Percentiles rank a stretch among this genome's conserved stretches.
Conservation (phyloP, 2,888 invertebrate species). For the Notocelia uddmanniana region DNA sequence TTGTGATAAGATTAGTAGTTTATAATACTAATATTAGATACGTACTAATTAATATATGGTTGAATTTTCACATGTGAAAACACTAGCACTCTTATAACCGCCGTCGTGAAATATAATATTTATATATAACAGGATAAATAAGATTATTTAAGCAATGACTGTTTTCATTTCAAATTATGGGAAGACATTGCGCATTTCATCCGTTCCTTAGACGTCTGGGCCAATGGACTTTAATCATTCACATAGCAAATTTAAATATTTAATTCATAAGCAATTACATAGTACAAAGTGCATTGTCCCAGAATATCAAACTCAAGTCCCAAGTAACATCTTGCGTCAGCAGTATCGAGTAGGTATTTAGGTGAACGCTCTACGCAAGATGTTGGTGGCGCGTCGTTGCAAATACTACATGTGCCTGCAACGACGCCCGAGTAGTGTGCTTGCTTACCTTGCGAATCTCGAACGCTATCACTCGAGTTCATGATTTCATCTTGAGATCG, state of each 20-base stretch:
- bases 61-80: slow-evolving; percentile 86
- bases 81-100: slow-evolving; percentile 85
- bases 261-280: slow-evolving; percentile 2
- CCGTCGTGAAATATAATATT: slow-evolving; percentile 80
- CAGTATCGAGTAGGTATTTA: slow-evolving; percentile 22
- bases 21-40: slow-evolving; percentile 82
- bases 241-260: slow-evolving; percentile 22
- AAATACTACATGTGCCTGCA: slow-evolving; percentile 49
- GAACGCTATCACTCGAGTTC: slow-evolving; percentile 94
- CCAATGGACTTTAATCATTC: slow-evolving; percentile 70
- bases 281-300: slow-evolving; percentile 68
- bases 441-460: slow-evolving; percentile 96
- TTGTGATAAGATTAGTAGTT: slow-evolving; percentile 80
- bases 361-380: slow-evolving; percentile 64
- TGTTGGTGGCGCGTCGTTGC: slow-evolving; percentile 60
- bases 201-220: slow-evolving; percentile 82
- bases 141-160: slow-evolving; percentile 83
- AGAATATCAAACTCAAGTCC: slow-evolving; percentile 74
- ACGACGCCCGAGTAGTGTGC: slow-evolving; percentile 51
- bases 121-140: slow-evolving; percentile 79
- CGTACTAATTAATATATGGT: slow-evolving; percentile 78
- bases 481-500: slow-evolving; percentile 94
- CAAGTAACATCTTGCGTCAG: slow-evolving; percentile 71
- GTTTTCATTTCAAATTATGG: slow-evolving; percentile 83
- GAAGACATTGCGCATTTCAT: slow-evolving; percentile 87